A percentile compares a stretch with the other conserved stretches of the same genome.
phyloP scores from a whole-genome alignment of 2,888 invertebrate species.

The Aethes cnicana region DNA sequence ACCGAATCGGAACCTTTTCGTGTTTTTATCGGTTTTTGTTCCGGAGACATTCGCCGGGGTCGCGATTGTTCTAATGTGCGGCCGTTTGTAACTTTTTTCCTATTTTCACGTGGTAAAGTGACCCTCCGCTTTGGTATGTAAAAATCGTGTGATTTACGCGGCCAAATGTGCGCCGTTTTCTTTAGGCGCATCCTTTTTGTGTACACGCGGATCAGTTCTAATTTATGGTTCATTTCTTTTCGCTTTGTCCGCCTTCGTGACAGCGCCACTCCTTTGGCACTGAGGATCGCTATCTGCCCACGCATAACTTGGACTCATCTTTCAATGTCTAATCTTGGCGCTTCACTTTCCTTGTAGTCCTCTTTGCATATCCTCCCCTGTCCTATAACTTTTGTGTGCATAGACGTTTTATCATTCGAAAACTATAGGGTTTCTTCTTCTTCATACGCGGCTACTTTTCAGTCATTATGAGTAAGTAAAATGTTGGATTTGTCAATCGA shows the following conservation, averaged over 20 bases:
- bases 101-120: constrained; percentile 55
- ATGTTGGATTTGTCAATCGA: too few species aligned
- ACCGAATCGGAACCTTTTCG: constrained; percentile 79
- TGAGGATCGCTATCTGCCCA: background rate
- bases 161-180: constrained; percentile 43
- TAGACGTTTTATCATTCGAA: too few species aligned
- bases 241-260: constrained; percentile 16
- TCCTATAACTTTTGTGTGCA: too few species aligned
- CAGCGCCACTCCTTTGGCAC: background rate
- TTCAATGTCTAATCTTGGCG: background rate
- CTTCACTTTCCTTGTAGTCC: background rate
- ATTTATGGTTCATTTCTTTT: constrained; percentile 33
- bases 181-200: constrained; percentile 40
- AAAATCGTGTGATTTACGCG: constrained; percentile 63
- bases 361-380: too few species aligned
- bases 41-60: constrained; percentile 70
- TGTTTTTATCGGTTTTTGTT: constrained; percentile 82
- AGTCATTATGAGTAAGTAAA: too few species aligned
- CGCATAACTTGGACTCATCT: background rate
- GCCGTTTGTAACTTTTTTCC: constrained; percentile 78
- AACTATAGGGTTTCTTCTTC: too few species aligned
- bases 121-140: constrained; percentile 62
- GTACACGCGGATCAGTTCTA: constrained; percentile 26
- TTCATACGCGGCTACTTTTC: too few species aligned
- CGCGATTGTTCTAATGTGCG: constrained; percentile 76